A percentile compares a stretch with the other conserved stretches of the same genome.
phyloP scores from a whole-genome alignment of 1,140 invertebrate genomes.

The Papilio aristodemus region DNA sequence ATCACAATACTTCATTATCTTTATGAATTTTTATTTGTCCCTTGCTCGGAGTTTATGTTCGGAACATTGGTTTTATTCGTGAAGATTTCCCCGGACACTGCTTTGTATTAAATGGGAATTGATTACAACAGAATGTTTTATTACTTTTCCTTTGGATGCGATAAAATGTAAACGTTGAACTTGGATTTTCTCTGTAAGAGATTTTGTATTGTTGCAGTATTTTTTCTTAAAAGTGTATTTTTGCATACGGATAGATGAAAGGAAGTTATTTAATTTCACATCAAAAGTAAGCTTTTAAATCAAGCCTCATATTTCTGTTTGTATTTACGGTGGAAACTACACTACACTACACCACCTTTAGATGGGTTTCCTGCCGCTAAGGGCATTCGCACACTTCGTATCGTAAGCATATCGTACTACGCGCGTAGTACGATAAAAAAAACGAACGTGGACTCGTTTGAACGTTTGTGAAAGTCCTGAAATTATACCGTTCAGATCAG shows the following conservation, averaged over 20 bases:
- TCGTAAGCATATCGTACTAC: no score
- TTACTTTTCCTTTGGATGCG: background rate
- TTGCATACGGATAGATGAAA: no score
- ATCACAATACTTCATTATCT: slow-evolving; percentile 5
- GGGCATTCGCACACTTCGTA: no score
- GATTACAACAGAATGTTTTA: slow-evolving; percentile 21
- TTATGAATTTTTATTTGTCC: slow-evolving; percentile 21
- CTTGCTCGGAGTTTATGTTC: slow-evolving; percentile 10
- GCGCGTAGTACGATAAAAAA: no score
- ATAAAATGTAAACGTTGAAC: background rate
- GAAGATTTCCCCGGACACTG: slow-evolving; percentile 18
- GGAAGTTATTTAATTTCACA: background rate
- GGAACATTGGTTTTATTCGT: slow-evolving; percentile 31
- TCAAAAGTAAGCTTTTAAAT: no score
- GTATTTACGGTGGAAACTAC: no score
- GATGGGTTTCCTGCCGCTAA: no score
- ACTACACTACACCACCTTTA: no score
- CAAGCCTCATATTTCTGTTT: no score
- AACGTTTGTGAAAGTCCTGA: no score
- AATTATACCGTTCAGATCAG: no score
- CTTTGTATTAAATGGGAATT: slow-evolving; percentile 30
- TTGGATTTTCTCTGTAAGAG: background rate
- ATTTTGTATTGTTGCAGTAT: background rate
- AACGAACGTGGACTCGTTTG: no score
- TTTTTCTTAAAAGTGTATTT: background rate